These are phyloP conservation scores for Bambusicola thoracicus DNA, from an alignment of 2,113 vertebrate genomes.

Conservation along the genomic window DNA sequence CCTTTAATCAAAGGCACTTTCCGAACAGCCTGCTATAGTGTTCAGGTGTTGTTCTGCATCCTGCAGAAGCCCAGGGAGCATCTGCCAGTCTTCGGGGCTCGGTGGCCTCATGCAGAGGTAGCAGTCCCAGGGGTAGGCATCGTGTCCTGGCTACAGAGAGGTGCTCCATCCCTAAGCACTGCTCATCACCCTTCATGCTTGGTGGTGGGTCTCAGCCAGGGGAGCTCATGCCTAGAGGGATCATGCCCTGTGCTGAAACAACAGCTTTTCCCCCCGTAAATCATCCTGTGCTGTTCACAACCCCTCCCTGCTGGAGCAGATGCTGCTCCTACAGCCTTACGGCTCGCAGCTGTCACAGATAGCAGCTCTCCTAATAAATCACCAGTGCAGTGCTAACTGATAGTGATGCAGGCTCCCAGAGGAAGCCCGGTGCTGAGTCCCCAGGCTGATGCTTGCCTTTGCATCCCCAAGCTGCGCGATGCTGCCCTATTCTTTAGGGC, in stretches of 20 bases:
- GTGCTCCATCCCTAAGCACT: rapidly evolving
- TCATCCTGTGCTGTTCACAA: rapidly evolving
- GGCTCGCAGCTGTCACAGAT: background rate
- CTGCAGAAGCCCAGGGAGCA: background rate
- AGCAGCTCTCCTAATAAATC: background rate
- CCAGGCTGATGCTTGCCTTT: background rate
- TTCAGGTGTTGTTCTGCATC: background rate
- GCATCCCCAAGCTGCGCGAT: background rate
- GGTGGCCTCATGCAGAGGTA: background rate
- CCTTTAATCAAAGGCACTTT: background rate
- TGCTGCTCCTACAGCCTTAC: background rate
- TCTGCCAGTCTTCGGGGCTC: background rate
- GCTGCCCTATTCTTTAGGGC: background rate
- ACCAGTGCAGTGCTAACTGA: background rate
- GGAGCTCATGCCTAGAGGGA: background rate
- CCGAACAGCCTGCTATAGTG: background rate
- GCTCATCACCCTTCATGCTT: background rate
- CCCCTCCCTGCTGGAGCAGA: background rate
- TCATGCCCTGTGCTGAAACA: background rate
- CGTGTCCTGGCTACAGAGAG: background rate
- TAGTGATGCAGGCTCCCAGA: background rate
- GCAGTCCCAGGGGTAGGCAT: too few relatives aligned
- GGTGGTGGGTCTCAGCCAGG: background rate
- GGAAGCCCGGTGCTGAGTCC: background rate
- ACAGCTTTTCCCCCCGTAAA: background rate